Base-by-base conservation (phyloP, 1,140 invertebrate genomes). In the Mamestra configurata region DNA sequence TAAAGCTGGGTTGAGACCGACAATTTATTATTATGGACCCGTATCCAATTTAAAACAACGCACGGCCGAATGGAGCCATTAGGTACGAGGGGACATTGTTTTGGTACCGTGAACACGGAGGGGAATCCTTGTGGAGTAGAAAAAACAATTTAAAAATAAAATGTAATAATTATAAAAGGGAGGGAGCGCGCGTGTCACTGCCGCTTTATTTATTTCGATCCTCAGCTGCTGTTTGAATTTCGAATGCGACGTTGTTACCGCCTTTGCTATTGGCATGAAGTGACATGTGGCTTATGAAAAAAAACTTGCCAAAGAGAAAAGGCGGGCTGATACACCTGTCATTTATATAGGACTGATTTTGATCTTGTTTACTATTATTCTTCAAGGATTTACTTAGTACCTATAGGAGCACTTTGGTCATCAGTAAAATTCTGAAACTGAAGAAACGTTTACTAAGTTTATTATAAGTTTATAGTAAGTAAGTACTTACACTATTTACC, bases 131-230 rank as follows among this genome's bases (percentile, higher is more conserved):
- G 88, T 89, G 89, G 87, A 89, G 85, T 61, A 90, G 91, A 94
- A 94, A 94, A 94, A 94, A 94, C 92, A 93, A 93, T 94, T 94
- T 93, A 94, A 94, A 94, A 94, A 94, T 94, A 94, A 94, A 94
- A 94, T 94, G 92, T 89, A 94, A 91, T 94, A 94, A 93, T 94
- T 93, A 92, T 92, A 91, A 93, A 92, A 90, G 91, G 89, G 90
- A 92, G 90, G 89, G 90, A 80, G 79, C 86, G 89, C 93, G 89
- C 93, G 93, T 93, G 93, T 90, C 92, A 85, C 84, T 88, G 83
- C 84, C 80, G 79, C 88, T 86, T 90, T 93, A 93, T 94, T 93
- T 93, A 93, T 93, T 92, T 88, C 86, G 49, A 79, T 73, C 83
- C 82, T 92, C 93, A 94, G 93, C 93, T 94, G 93, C 84, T 85